Base-by-base conservation (phyloP, 2,888 invertebrate species). In the Philaethria dido region DNA sequence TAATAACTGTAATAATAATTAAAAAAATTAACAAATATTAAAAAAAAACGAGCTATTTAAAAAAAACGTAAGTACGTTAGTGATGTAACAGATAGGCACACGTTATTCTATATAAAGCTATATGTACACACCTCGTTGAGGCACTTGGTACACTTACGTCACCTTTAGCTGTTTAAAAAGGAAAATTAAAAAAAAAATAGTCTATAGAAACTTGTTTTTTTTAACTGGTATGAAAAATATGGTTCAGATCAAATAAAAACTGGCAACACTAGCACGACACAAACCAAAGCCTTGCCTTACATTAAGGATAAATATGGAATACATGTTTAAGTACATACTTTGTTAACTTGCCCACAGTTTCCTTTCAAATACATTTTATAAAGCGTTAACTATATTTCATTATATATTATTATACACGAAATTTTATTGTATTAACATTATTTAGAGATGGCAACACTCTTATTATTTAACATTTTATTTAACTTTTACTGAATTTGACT, bases 321-420 rank as follows among this genome's bases (percentile, higher is more conserved):
- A 89, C 81, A 86, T 72, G 67, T 69, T 44, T 90, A 91, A 91
- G 91, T 91, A 91, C 90, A 87, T 90, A 91, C 89, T 87, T 81
- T 80, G 74, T 79, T 77, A 77, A 79, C 84, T 86, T 44, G 87
- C 82, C 72, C 73, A 81, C 82, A 88, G 88, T 87, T 85, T 85
- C 80, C 73, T 45, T 74, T 74, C 78, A 78, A 75, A 77, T 72
- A 74, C 72, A 75, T 74, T 75, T 77, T 75, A 75, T 74, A 74
- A 82, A 82, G 83, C 83, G 74, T 76, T 77, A 75, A 68, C 72
- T 73, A 72, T 71, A 66, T 73, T 78, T 77, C 57, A 69, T 69
- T 68, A 69, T 59, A 68, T 68, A 72, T 69, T 68, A 72, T 69
- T 77, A 80, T 81, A 83, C 79, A 82, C 77, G 77, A 80, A 59